These are phyloP conservation scores for Salpingus planirostris DNA, from an alignment of 2,888 invertebrate genomes.

Conservation along the genomic window DNA sequence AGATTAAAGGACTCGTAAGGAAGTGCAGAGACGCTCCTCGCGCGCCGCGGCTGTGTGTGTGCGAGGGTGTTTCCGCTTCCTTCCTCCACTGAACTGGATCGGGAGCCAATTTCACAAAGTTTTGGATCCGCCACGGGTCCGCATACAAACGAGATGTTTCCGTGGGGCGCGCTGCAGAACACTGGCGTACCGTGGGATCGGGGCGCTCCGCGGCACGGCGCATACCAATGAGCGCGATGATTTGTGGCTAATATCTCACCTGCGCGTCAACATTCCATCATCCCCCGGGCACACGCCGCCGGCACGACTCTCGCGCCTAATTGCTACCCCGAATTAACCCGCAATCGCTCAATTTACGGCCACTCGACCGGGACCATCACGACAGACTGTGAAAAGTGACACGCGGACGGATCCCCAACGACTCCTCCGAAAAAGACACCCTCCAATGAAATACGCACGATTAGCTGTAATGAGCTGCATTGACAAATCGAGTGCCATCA, in stretches of 20 bases:
- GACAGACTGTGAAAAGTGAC: no score
- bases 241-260: conserved; percentile 41
- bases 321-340: no score
- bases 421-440: no score
- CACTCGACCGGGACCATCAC: no score
- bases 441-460: no score
- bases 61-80: conserved; percentile 37
- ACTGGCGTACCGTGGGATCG: conserved; percentile 30
- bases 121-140: conserved; percentile 42
- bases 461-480: no score
- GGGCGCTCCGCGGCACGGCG: conserved; percentile 25
- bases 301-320: no score
- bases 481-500: no score
- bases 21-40: conserved; percentile 26
- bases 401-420: no score
- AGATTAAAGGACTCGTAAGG: conserved; percentile 40
- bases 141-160: conserved; percentile 45
- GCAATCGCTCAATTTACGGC: no score
- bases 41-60: conserved; percentile 16
- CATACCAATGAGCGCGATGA: conserved; percentile 34
- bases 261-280: conserved; percentile 28
- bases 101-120: conserved; percentile 49
- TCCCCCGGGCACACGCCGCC: conserved; percentile 1
- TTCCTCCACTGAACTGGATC: conserved; percentile 47
- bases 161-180: conserved; percentile 32